phyloP scores from a whole-genome alignment of 2,113 vertebrate genomes.

The Tautogolabrus adspersus region DNA sequence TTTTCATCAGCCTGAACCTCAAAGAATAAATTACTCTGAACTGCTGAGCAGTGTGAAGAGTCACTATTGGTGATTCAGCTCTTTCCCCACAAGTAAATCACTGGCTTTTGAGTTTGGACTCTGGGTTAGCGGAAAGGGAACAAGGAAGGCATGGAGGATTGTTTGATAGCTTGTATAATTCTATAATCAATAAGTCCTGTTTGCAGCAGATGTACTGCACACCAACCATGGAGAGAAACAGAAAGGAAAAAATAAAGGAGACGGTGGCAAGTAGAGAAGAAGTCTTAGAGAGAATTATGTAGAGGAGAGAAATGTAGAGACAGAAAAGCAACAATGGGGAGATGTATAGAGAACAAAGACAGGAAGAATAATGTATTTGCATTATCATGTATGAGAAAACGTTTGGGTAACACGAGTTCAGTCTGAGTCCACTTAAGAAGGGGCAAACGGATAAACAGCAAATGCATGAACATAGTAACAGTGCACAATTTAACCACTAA shows the following conservation, averaged over 20 bases:
- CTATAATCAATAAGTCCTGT: conserved; percentile 45
- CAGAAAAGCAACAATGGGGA: not conserved
- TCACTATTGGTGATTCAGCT: not conserved
- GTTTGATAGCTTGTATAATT: conserved; percentile 52
- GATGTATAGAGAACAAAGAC: not conserved
- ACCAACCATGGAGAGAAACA: not conserved
- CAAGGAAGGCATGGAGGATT: conserved; percentile 7
- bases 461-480: not conserved
- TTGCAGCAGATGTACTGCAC: conserved; percentile 26
- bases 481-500: not conserved
- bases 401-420: not conserved
- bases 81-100: not conserved
- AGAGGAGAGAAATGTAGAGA: not conserved
- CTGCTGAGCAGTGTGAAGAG: conserved; percentile 23
- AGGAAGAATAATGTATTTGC: not conserved
- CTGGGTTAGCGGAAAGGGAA: not conserved
- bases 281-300: not conserved
- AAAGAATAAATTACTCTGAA: conserved; percentile 13
- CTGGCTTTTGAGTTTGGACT: conserved; percentile 18
- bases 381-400: not conserved
- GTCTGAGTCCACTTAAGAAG: not conserved
- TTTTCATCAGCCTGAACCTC: conserved; percentile 27
- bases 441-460: not conserved
- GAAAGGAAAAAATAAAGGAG: not conserved
- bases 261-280: not conserved